Evolutionary conservation across 2,797 vertebrate genomes (phyloP).

Genomic region (Tapera naevia): DNA sequence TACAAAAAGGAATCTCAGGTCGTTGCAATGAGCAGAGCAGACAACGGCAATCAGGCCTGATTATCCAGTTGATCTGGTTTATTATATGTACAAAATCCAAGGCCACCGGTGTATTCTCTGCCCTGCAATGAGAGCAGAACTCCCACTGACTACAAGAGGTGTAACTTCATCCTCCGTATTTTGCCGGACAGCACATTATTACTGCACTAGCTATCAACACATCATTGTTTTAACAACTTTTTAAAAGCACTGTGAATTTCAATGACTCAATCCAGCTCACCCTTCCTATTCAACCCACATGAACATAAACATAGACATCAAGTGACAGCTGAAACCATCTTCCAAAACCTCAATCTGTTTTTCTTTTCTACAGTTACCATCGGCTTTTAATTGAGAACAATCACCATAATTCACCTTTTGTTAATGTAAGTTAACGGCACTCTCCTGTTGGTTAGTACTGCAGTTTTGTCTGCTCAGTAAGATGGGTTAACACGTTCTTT

Average conservation of each 20-base stretch:
- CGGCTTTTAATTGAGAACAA: background rate
- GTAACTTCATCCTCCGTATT: background rate
- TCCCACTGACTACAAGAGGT: background rate
- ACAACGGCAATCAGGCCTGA: background rate
- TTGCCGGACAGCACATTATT: background rate
- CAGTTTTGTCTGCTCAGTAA: background rate
- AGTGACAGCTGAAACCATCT: background rate
- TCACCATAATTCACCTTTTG: background rate
- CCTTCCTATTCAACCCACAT: background rate
- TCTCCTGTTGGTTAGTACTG: background rate
- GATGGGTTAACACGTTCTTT: background rate
- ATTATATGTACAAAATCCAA: background rate
- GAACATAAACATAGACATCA: background rate
- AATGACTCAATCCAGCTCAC: background rate
- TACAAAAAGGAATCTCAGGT: background rate
- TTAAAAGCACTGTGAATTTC: background rate
- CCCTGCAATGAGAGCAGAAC: background rate
- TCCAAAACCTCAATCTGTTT: background rate
- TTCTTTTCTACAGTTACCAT: background rate
- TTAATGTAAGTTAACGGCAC: background rate
- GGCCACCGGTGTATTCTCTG: background rate
- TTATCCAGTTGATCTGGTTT: background rate
- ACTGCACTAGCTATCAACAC: background rate
- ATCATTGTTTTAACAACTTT: background rate
- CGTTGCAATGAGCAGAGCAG: background rate